Percentiles rank a stretch among this genome's conserved stretches.
Evolutionary conservation across 2,888 invertebrate species (phyloP).

Genomic region (Exocentrus adspersus): DNA sequence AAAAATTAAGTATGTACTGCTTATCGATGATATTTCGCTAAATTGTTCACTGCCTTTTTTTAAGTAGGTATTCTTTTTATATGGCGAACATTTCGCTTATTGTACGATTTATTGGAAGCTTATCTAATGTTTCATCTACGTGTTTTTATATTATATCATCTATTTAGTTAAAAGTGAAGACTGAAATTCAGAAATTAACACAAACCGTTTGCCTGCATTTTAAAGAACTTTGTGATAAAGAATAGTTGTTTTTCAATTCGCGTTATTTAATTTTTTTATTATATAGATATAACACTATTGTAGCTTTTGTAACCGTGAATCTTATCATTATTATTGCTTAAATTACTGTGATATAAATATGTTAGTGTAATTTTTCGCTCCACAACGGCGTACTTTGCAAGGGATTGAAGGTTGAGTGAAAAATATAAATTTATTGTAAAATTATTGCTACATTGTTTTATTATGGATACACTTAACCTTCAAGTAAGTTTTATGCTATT

Average conservation of each 20-base stretch:
- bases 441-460: neutral
- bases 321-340: slow-evolving; percentile 39
- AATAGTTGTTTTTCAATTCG: slow-evolving; percentile 17
- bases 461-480: too few relatives aligned
- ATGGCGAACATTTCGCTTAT: too few relatives aligned
- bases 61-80: neutral
- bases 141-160: slow-evolving; percentile 30
- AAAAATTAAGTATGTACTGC: too few relatives aligned
- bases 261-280: slow-evolving; percentile 30
- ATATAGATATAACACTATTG: slow-evolving; percentile 16
- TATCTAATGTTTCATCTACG: slow-evolving; percentile 3
- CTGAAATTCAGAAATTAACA: slow-evolving; percentile 31
- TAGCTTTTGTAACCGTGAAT: slow-evolving; percentile 33
- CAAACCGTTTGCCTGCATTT: slow-evolving; percentile 27
- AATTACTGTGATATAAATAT: slow-evolving; percentile 47
- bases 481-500: too few relatives aligned
- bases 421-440: too few relatives aligned
- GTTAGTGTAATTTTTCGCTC: slow-evolving; percentile 30
- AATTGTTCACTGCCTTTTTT: slow-evolving; percentile 14
- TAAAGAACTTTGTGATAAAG: slow-evolving; percentile 41
- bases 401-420: neutral
- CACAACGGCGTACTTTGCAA: neutral
- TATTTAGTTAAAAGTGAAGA: slow-evolving; percentile 32
- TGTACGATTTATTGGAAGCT: too few relatives aligned
- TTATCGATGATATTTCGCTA: neutral